These are phyloP conservation scores for Aleiodes alternator DNA, from an alignment of 2,888 invertebrate species.

Conservation along the genomic window DNA sequence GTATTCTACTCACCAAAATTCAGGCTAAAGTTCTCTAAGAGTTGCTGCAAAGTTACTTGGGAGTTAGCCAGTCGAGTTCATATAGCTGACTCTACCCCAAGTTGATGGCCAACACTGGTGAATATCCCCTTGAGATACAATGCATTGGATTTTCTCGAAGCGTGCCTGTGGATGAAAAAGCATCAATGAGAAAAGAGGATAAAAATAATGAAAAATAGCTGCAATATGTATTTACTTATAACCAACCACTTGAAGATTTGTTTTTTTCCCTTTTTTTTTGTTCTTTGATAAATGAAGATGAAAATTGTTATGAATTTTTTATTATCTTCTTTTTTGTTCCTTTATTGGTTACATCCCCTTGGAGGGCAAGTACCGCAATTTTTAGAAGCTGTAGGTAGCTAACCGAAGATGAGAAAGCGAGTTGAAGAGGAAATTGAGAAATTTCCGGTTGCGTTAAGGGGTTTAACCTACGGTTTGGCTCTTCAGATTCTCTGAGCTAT, in stretches of 20 bases:
- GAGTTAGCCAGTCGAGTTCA: constrained; percentile 27
- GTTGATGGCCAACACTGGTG: constrained; percentile 10
- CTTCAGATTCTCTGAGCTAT: too few relatives aligned
- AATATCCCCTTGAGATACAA: constrained; percentile 20
- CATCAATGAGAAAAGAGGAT: background rate
- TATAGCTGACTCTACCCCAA: constrained; percentile 10
- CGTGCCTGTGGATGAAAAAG: background rate
- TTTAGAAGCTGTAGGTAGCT: too few relatives aligned
- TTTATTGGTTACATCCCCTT: too few relatives aligned
- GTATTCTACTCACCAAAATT: background rate
- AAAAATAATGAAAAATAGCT: background rate
- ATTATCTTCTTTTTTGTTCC: background rate
- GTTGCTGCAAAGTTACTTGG: constrained; percentile 5
- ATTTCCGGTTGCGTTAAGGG: too few relatives aligned
- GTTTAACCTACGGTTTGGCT: too few relatives aligned
- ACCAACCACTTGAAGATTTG: background rate
- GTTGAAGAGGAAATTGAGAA: too few relatives aligned
- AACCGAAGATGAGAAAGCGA: too few relatives aligned
- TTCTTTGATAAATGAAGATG: constrained; percentile 1
- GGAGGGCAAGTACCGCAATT: too few relatives aligned
- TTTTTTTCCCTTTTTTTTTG: background rate
- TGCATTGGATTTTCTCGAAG: constrained; percentile 27
- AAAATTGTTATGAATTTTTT: constrained; percentile 26
- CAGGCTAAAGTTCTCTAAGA: background rate
- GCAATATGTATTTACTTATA: background rate